These are phyloP conservation scores for Litocranius walleri DNA, from an alignment of 2,113 vertebrate species.

Conservation along the genomic window DNA sequence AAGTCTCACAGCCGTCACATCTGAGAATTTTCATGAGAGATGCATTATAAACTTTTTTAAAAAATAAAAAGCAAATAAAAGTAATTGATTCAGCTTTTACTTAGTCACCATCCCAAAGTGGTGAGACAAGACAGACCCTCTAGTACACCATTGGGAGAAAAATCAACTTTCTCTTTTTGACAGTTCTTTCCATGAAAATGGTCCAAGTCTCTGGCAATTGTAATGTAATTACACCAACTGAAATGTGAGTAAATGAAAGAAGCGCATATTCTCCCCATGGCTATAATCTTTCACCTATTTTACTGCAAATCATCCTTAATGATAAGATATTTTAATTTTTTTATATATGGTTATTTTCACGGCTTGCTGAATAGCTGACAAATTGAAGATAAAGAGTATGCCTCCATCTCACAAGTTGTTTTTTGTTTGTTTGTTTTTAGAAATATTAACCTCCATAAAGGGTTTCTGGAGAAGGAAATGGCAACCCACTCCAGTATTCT, in stretches of 20 bases:
- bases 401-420: neutral
- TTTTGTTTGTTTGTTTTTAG: neutral
- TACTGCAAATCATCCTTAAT: neutral
- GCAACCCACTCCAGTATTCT: too few species aligned
- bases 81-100: neutral
- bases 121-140: neutral
- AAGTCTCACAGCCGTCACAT: neutral
- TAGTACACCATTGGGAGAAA: neutral
- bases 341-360: neutral
- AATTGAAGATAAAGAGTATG: neutral
- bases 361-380: neutral
- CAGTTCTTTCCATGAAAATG: neutral
- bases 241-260: neutral
- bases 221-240: neutral
- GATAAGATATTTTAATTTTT: neutral
- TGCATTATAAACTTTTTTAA: neutral
- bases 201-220: neutral
- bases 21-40: slow-evolving; percentile 16
- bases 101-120: neutral
- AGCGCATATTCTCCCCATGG: neutral
- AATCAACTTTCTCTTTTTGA: neutral
- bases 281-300: neutral
- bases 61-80: slow-evolving; percentile 20
- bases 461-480: neutral
- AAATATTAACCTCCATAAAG: neutral